Conservation (phyloP, 2,888 invertebrate genomes). For the Polymixis flavicincta region DNA sequence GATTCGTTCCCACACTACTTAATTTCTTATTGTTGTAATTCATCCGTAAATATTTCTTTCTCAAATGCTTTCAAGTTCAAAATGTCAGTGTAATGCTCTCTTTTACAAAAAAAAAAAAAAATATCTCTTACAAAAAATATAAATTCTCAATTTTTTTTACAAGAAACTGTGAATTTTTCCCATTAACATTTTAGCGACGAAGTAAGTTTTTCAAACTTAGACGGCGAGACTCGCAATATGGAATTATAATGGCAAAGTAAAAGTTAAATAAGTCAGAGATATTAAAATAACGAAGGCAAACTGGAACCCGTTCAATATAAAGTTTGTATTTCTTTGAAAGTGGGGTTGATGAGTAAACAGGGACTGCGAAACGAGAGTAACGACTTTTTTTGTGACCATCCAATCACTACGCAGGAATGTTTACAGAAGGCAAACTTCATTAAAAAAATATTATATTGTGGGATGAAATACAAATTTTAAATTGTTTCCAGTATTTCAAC, state of each 20-base stretch:
- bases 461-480: too few species aligned
- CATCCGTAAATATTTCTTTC: conserved; percentile 1
- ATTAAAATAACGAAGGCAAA: conserved; percentile 41
- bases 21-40: conserved; percentile 10
- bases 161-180: conserved; percentile 18
- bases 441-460: not conserved
- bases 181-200: conserved; percentile 28
- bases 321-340: conserved; percentile 54
- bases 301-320: conserved; percentile 51
- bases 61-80: conserved; percentile 17
- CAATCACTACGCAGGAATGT: too few species aligned
- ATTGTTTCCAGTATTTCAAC: too few species aligned
- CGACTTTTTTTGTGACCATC: conserved; percentile 26
- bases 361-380: conserved; percentile 19
- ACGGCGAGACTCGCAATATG: conserved; percentile 17
- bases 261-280: conserved; percentile 43
- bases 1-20: conserved; percentile 39
- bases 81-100: not conserved
- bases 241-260: conserved; percentile 37
- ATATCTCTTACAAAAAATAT: not conserved
- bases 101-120: not conserved
- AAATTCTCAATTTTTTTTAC: not conserved
- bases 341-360: conserved; percentile 47
- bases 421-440: not conserved
- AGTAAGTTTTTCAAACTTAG: conserved; percentile 25